Conservation (phyloP, 2,797 vertebrate species). For the Dendrocincla fuliginosa region DNA sequence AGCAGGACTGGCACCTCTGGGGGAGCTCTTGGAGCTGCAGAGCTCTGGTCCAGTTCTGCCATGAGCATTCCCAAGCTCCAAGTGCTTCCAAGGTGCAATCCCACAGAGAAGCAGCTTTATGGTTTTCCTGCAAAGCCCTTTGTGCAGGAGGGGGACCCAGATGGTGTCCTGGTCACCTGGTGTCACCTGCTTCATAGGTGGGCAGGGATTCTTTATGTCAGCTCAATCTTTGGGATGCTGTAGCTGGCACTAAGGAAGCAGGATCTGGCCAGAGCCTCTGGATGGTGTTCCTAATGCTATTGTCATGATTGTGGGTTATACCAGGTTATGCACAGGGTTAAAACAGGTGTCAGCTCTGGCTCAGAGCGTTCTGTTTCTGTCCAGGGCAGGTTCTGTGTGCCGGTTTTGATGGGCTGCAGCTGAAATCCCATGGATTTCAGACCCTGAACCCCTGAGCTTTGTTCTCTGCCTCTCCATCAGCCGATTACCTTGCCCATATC, state of each 20-base stretch:
- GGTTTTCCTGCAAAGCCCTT: background rate
- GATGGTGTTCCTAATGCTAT: rapidly evolving
- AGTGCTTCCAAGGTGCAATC: background rate
- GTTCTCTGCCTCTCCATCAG: background rate
- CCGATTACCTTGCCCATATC: rapidly evolving
- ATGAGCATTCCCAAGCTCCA: background rate
- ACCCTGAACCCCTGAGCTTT: background rate
- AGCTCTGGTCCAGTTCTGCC: background rate
- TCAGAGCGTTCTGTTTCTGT: background rate
- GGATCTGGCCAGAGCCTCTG: background rate
- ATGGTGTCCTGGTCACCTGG: rapidly evolving
- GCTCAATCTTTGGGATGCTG: background rate
- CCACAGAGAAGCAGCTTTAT: background rate
- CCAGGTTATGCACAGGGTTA: background rate
- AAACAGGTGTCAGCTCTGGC: background rate
- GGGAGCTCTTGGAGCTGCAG: background rate
- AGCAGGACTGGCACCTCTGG: background rate
- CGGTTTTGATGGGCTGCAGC: background rate
- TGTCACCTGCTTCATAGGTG: rapidly evolving
- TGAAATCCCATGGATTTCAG: rapidly evolving
- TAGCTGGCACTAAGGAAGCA: background rate
- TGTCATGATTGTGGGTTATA: no score
- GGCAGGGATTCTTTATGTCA: background rate
- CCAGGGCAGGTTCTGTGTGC: rapidly evolving
- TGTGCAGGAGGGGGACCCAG: background rate